Evolutionary conservation across 2,888 invertebrate genomes (phyloP).

Genomic region (Nomada ferruginata): DNA sequence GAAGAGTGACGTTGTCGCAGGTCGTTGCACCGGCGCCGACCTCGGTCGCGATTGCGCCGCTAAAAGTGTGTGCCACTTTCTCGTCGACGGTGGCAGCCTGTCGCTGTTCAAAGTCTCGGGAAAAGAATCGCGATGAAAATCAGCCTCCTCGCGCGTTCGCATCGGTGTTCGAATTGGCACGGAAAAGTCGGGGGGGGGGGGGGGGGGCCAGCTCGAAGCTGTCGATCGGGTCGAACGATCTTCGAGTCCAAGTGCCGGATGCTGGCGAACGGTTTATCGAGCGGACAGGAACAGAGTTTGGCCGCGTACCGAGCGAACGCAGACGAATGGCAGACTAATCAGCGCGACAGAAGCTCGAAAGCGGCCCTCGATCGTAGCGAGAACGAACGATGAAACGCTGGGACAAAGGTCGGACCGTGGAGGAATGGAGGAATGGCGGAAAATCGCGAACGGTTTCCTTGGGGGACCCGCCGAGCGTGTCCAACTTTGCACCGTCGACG

Average conservation of each 20-base stretch:
- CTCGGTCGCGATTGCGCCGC: conserved; percentile 5
- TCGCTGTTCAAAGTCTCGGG: conserved; percentile 6
- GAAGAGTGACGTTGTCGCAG: conserved; percentile 17
- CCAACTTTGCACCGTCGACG: neutral
- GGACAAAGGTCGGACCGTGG: neutral
- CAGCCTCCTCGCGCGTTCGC: neutral
- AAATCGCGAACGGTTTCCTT: neutral
- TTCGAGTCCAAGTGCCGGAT: neutral
- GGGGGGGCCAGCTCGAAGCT: neutral
- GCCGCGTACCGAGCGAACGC: conserved; percentile 3
- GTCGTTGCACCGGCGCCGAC: conserved; percentile 19
- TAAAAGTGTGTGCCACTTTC: conserved; percentile 35
- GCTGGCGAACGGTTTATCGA: conserved; percentile 24
- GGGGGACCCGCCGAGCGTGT: neutral
- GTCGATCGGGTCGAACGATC: neutral
- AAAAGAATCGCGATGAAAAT: conserved; percentile 15
- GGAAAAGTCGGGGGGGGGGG: too few relatives aligned
- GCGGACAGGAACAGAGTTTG: conserved; percentile 23
- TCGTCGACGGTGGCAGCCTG: neutral
- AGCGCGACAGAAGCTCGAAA: neutral
- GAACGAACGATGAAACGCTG: neutral
- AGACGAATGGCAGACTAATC: neutral
- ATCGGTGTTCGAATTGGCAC: neutral
- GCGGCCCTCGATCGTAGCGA: too few relatives aligned
- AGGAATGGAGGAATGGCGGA: neutral